A percentile compares a stretch with the other conserved stretches of the same genome.
Evolutionary conservation across 2,888 invertebrate species (phyloP).

Genomic region (Agriopis leucophaearia): DNA sequence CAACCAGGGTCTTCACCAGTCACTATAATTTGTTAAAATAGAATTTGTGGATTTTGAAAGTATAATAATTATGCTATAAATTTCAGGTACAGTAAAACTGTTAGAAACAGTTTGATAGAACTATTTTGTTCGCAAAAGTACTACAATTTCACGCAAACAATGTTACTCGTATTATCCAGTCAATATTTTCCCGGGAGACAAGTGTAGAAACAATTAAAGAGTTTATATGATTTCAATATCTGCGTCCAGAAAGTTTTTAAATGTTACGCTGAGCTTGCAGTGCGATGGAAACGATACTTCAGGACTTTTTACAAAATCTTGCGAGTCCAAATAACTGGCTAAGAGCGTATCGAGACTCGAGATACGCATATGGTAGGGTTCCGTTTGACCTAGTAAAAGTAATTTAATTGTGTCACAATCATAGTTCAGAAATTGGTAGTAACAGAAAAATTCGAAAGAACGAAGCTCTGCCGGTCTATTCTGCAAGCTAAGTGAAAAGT

Average conservation of each 20-base stretch:
- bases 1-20: background rate
- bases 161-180: constrained; percentile 50
- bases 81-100: background rate
- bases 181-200: constrained; percentile 49
- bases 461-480: no score
- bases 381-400: no score
- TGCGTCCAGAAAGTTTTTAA: constrained; percentile 52
- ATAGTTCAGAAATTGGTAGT: no score
- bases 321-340: no score
- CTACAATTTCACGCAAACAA: constrained; percentile 37
- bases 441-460: no score
- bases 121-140: constrained; percentile 3
- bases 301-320: background rate
- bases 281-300: constrained; percentile 4
- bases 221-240: constrained; percentile 59
- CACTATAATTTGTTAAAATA: background rate
- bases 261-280: constrained; percentile 30
- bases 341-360: no score
- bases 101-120: background rate
- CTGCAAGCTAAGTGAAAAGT: no score
- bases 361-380: no score
- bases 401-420: no score
- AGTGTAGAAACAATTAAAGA: constrained; percentile 52
- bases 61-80: background rate
- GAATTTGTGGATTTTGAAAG: background rate